These are phyloP conservation scores for Pilophorus perplexus DNA, from an alignment of 2,888 invertebrate genomes.

Conservation along the genomic window DNA sequence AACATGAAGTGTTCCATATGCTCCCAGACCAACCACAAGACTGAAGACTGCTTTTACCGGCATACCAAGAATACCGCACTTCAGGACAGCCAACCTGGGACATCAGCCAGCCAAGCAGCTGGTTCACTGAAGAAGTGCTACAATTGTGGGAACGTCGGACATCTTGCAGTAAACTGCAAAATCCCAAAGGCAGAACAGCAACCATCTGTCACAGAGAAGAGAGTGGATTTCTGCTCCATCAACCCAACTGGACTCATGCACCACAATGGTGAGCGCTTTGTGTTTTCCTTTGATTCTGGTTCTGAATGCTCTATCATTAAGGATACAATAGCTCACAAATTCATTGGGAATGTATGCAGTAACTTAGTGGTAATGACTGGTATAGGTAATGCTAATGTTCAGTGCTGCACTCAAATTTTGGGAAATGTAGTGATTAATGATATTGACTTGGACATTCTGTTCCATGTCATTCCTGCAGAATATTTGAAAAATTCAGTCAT, in stretches of 20 bases:
- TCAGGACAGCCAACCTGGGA: too few relatives aligned
- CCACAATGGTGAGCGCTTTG: conserved; percentile 19
- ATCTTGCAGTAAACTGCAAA: neutral
- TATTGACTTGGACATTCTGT: neutral
- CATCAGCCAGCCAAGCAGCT: too few relatives aligned
- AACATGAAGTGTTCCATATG: too few relatives aligned
- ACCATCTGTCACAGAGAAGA: too few relatives aligned
- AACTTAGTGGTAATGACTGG: neutral
- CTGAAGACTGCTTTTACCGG: too few relatives aligned
- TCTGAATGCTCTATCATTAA: conserved; percentile 9
- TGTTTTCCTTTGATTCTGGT: conserved; percentile 1
- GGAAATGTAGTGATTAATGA: neutral
- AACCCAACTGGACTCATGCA: conserved; percentile 3
- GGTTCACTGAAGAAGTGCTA: neutral
- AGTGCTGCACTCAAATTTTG: neutral
- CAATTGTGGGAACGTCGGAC: neutral
- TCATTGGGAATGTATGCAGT: neutral
- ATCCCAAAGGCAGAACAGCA: too few relatives aligned
- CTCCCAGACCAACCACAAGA: neutral
- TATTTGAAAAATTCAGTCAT: neutral
- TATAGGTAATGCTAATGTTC: neutral
- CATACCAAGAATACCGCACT: too few relatives aligned
- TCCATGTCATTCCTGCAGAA: conserved; percentile 12
- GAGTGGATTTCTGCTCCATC: neutral
- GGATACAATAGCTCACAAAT: neutral